Base-by-base conservation (phyloP, 2,797 vertebrate species). In the Alca torda region DNA sequence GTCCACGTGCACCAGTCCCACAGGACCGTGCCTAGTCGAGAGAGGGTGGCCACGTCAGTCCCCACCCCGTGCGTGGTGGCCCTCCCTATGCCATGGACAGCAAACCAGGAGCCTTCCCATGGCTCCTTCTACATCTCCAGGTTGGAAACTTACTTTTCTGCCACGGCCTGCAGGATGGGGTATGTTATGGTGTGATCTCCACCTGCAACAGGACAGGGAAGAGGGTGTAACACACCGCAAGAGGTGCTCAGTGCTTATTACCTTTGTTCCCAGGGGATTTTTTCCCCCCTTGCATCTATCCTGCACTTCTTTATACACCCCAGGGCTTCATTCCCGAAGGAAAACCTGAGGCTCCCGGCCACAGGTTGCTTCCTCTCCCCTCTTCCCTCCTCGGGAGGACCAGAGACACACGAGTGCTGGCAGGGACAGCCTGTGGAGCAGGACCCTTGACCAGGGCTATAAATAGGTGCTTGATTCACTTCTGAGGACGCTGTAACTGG, bases 131-230 rank as follows among this genome's bases (percentile, higher is more conserved):
- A 14, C 10, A 7, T 6, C 9, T 30, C 56, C 51, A 50, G 21
- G 26, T 6, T 18, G 26, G 31, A 53, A 43, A 97, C 98, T 98
- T 97, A 99, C 99, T 98, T 99, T 93, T 99, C 98, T 50, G 98
- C 98, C 53, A 99, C 76, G 0, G 99, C 99, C 97, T 99, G 99
- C 43, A 99, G 98, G 95, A 99, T 99, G 12, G 99, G 99, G 81
- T 99, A 99, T 0, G 99, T 98, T 86, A 99, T 99, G 4, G 99
- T 99, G 97, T 99, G 99, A 96, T 99, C 99, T 6, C 99, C 99
- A 84, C 99, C 99, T 99, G 96, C 84, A 79, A 79, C 5, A 23
- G 65, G 72, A 85, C n/a, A 39, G 33, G 21, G 41, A 63, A 68
- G 50, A 41, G 31, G 9, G 3, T 6, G 14, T 30, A 30, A 30